Conservation (phyloP, 2,888 invertebrate species). For the Volucella zonaria region DNA sequence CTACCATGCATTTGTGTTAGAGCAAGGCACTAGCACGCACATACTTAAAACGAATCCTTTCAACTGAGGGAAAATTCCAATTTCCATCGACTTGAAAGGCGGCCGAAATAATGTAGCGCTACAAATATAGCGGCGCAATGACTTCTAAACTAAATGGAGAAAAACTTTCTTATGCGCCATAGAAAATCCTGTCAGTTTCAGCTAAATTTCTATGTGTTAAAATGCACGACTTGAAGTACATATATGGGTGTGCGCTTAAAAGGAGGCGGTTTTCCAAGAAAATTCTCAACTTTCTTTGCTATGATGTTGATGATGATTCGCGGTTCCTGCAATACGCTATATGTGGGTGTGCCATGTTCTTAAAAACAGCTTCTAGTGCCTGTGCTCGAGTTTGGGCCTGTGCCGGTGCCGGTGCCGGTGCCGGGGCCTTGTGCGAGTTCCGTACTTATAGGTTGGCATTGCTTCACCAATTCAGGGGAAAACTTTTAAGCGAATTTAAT, state of each 20-base stretch:
- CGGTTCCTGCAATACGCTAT: slow-evolving; percentile 22
- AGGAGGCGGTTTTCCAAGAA: slow-evolving; percentile 51
- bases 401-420: neutral
- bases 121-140: no score
- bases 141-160: neutral
- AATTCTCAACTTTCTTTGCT: slow-evolving; percentile 37
- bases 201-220: neutral
- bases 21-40: no score
- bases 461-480: no score
- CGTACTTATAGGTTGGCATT: neutral
- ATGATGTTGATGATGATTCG: slow-evolving; percentile 54
- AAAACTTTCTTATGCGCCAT: slow-evolving; percentile 11
- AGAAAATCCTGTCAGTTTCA: neutral
- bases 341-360: slow-evolving; percentile 39
- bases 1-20: no score
- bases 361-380: neutral
- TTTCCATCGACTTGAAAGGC: no score
- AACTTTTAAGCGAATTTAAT: neutral
- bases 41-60: no score
- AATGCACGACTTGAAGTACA: neutral
- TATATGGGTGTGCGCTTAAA: slow-evolving; percentile 17
- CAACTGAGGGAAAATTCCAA: no score
- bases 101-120: no score
- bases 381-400: no score
- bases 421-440: no score